These are phyloP conservation scores for Trichogramma dendrolimi DNA, from an alignment of 2,888 invertebrate genomes.

Conservation along the genomic window DNA sequence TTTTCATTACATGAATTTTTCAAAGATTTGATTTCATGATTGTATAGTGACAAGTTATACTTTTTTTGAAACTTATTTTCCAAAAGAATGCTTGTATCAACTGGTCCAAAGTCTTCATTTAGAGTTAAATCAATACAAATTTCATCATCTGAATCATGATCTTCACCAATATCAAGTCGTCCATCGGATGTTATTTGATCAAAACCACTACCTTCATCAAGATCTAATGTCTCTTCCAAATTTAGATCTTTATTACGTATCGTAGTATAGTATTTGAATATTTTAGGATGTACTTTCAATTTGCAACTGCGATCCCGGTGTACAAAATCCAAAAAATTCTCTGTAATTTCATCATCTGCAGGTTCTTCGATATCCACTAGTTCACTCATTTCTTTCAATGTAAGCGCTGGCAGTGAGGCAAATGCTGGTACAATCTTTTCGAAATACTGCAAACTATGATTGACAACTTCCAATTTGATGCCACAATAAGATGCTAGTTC, in stretches of 20 bases:
- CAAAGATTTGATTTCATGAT: slow-evolving; percentile 30
- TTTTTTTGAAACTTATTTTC: slow-evolving; percentile 26
- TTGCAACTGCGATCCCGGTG: slow-evolving; percentile 35
- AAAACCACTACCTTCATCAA: slow-evolving; percentile 38
- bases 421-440: slow-evolving; percentile 42
- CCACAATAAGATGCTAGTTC: slow-evolving; percentile 37
- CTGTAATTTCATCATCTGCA: slow-evolving; percentile 1
- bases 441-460: slow-evolving; percentile 42
- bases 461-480: slow-evolving; percentile 36
- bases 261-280: slow-evolving; percentile 11
- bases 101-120: neutral
- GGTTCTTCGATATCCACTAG: slow-evolving; percentile 28
- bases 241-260: slow-evolving; percentile 9
- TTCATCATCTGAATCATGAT: slow-evolving; percentile 33
- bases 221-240: neutral
- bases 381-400: slow-evolving; percentile 32
- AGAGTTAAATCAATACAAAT: slow-evolving; percentile 1
- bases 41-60: slow-evolving; percentile 33
- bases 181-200: slow-evolving; percentile 36
- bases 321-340: slow-evolving; percentile 38
- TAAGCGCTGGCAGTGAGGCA: slow-evolving; percentile 33
- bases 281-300: slow-evolving; percentile 33
- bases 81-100: slow-evolving; percentile 11
- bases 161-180: slow-evolving; percentile 34
- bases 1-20: slow-evolving; percentile 4